Evolutionary conservation across 2,113 vertebrate genomes (phyloP).

Genomic region (Lanius collurio): DNA sequence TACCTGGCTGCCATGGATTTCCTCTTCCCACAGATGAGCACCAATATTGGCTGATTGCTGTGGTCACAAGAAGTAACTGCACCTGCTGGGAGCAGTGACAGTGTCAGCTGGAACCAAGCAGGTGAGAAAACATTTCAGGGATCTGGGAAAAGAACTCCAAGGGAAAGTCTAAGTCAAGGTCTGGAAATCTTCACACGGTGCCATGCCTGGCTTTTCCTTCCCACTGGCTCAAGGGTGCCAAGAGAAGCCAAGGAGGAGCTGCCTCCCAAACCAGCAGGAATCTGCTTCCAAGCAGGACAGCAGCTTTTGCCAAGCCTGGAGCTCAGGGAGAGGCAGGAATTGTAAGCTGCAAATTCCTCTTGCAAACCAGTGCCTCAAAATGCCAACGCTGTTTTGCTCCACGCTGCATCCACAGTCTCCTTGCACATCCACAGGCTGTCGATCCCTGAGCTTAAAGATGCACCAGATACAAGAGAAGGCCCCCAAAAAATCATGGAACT

Average conservation of each 20-base stretch:
- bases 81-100: accelerated
- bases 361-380: not conserved
- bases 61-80: accelerated
- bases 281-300: not conserved
- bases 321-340: not conserved
- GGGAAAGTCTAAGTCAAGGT: not conserved
- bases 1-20: not conserved
- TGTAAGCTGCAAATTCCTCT: not conserved
- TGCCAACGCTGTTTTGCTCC: accelerated
- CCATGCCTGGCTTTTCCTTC: not conserved
- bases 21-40: not conserved
- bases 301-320: accelerated
- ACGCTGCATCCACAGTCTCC: accelerated
- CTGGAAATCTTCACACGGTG: not conserved
- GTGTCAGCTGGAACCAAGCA: not conserved
- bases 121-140: not conserved
- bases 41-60: not conserved
- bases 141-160: not conserved
- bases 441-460: accelerated
- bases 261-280: not conserved
- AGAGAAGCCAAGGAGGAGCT: not conserved
- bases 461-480: not conserved
- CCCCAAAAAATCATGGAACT: not conserved
- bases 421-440: not conserved
- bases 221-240: not conserved